Base-by-base conservation (phyloP, 2,113 vertebrate genomes). In the Willisornis vidua region DNA sequence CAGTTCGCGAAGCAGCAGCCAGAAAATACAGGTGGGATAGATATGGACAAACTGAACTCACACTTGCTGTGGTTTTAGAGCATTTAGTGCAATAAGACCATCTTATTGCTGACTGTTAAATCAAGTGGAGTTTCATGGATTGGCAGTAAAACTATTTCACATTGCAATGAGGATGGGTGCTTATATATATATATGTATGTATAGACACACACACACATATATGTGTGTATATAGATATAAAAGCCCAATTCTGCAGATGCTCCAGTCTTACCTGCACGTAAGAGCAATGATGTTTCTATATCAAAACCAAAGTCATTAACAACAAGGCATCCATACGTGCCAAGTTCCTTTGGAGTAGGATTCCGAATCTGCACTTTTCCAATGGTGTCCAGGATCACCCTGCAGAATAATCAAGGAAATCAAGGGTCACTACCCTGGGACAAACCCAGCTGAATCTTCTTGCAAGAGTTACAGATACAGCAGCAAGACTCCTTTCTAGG, bases 261-360 rank as follows among this genome's bases (percentile, higher is more conserved):
- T 54, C 29, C 25, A 73, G 41, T 54, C 91, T 93, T 96, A 99
- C 99, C 98, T 97, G 99, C 98, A 29, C 52, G 96, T 20, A 98
- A 39, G 3, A 99, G 96, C 26, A 96, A 86, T 9, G 98, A 99
- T 10, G 94, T 97, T 94, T 98, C 98, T 43, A 74, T 95, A 62
- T 99, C 98, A 3, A 98, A 98, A 12, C 98, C 98, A 1, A 97
- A 97, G 14, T 83, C 90, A 71, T 98, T 98, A 41, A 97, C 96
- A 43, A 97, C 98, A 3, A 96, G 96, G 91, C 99, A 99, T 29
- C 93, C 96, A 49, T 99, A 99, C 33, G 86, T 26, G 23, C 99
- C 99, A 71, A 97, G 91, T 3, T 99, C 99, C 68, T 95, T 97
- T 22, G 31, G 92, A 35, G 97, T 77, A 35, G 98, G 98, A 79